Base-by-base conservation (phyloP, 2,888 invertebrate genomes). In the Dilophus febrilis region DNA sequence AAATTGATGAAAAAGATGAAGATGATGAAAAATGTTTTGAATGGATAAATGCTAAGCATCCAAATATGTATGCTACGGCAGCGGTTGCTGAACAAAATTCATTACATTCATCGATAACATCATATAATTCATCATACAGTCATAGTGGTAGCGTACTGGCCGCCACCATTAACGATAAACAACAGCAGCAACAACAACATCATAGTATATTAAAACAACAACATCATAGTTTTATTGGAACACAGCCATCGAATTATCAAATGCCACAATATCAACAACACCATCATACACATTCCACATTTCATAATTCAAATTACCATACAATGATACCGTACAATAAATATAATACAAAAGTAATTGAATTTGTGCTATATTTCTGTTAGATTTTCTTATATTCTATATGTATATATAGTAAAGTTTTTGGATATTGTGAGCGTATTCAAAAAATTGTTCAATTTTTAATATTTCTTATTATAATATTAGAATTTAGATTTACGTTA, bases 261-360 rank as follows among this genome's bases (percentile, higher is more conserved):
- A n/a, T n/a, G n/a, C n/a, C n/a, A n/a, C n/a, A n/a, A n/a, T n/a
- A 32, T 5, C 47, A 49, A 30, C 46, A 48, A 2, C 49, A 46
- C 19, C 49, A 47, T 35, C 48, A 47, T 40, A 48, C 46, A 14
- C 47, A 50, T 34, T 50, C 47, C 31, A 59, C 56, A 46, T 61
- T 60, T 45, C n/a, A n/a, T n/a, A 56, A 61, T 44, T 44, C 49
- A 41, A 57, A 58, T 43, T 61, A 61, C 47, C 61, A 57, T 50
- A 59, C 59, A 42, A 54, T 61, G 47, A 58, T 61, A 50, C 62
- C 62, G 40, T 56, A 56, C 45, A 56, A 54, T 47, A 60, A 61
- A 53, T 40, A 39, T 39, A 33, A 19, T 34, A n/a, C n/a, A n/a
- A n/a, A n/a, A n/a, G n/a, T n/a, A n/a, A n/a, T n/a, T n/a, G n/a